A percentile compares a stretch with the other conserved stretches of the same genome.
These are phyloP conservation scores for Aix galericulata DNA, from an alignment of 2,113 vertebrate species.

Conservation along the genomic window DNA sequence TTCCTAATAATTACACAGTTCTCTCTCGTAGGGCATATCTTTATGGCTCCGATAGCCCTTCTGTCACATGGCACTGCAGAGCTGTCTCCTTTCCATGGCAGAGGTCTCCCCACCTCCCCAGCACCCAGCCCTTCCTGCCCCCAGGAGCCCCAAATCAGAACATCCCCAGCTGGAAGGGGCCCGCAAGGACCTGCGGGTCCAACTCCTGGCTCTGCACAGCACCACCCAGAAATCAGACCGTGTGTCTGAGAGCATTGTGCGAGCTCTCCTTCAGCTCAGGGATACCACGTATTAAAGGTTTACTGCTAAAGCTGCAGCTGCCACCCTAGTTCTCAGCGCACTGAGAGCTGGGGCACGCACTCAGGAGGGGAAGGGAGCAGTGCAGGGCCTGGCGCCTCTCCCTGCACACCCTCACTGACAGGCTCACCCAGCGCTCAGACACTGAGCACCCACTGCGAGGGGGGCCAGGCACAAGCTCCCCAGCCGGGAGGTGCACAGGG, in stretches of 20 bases:
- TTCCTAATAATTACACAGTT: not conserved
- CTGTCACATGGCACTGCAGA: rapidly evolving
- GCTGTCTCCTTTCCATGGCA: rapidly evolving
- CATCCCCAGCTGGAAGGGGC: not conserved
- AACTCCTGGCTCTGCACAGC: not conserved
- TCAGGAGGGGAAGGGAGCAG: not conserved
- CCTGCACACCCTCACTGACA: rapidly evolving
- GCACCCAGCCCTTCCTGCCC: rapidly evolving
- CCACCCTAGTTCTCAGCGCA: not conserved
- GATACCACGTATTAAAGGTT: not conserved
- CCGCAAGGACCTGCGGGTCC: not conserved
- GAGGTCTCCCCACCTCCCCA: rapidly evolving
- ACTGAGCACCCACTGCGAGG: no score
- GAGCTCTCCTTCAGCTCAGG: not conserved
- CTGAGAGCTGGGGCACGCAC: not conserved
- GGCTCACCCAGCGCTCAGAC: rapidly evolving
- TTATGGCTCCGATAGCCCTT: rapidly evolving
- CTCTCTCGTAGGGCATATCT: not conserved
- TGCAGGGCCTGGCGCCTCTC: rapidly evolving
- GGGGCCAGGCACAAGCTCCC: no score
- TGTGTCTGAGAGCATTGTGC: not conserved
- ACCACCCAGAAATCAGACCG: not conserved
- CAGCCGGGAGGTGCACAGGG: no score
- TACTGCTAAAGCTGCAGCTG: not conserved
- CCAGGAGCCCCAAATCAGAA: not conserved